These are phyloP conservation scores for Fregata magnificens DNA, from an alignment of 2,113 vertebrate genomes.

Conservation along the genomic window DNA sequence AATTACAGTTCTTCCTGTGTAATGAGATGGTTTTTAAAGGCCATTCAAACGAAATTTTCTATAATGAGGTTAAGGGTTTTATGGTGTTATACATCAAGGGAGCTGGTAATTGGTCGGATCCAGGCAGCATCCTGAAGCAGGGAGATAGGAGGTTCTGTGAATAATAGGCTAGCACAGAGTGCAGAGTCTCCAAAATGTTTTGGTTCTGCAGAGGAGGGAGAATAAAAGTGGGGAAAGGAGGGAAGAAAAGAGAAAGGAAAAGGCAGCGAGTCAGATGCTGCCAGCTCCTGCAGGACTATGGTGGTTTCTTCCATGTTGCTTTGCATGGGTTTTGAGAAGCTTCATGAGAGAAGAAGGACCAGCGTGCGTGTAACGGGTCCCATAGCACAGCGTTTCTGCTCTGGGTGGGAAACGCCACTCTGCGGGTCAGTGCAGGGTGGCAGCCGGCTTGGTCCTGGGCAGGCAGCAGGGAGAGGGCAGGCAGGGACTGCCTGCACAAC, in stretches of 20 bases:
- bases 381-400: not conserved
- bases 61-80: conserved; percentile 79
- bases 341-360: not conserved
- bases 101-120: conserved; percentile 71
- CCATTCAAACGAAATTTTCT: conserved; percentile 80
- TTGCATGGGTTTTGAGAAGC: not conserved
- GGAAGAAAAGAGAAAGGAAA: not conserved
- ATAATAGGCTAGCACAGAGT: not conserved
- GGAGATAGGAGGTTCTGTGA: conserved; percentile 42
- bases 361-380: accelerated
- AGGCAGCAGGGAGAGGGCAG: not conserved
- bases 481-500: not conserved
- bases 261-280: not conserved
- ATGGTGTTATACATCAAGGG: conserved; percentile 74
- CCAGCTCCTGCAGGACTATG: not conserved
- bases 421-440: not conserved
- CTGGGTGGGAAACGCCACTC: not conserved
- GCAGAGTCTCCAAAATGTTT: conserved; percentile 20
- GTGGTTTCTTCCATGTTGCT: not conserved
- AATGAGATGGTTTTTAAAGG: conserved; percentile 81
- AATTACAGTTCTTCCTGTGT: conserved; percentile 77
- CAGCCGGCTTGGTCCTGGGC: accelerated
- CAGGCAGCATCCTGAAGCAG: conserved; percentile 57
- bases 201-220: not conserved
- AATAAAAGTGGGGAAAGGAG: not conserved